Conservation (phyloP, 1,140 invertebrate species). For the Aphis craccivora region DNA sequence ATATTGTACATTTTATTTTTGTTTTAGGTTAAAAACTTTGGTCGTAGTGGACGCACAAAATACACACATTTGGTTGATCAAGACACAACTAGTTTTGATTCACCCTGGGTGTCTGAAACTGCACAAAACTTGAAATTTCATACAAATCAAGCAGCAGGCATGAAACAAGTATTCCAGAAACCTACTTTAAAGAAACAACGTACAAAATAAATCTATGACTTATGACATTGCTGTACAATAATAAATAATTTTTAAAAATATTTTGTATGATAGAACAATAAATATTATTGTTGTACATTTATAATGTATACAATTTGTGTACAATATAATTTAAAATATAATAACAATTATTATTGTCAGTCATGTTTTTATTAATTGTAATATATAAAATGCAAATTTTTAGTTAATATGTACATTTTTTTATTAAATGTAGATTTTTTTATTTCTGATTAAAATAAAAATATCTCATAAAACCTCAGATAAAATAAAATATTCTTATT, state of each 20-base stretch:
- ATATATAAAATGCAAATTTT: too few relatives aligned
- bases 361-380: background rate
- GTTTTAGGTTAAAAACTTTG: constrained; percentile 95
- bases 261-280: too few relatives aligned
- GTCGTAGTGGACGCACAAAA: constrained; percentile 96
- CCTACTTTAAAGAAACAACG: constrained; percentile 74
- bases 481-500: too few relatives aligned
- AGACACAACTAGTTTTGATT: constrained; percentile 98
- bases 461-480: too few relatives aligned
- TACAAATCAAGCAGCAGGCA: constrained; percentile 90
- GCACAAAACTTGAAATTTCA: constrained; percentile 90
- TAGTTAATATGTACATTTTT: too few relatives aligned
- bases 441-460: background rate
- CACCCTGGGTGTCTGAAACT: constrained; percentile 93
- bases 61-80: constrained; percentile 99
- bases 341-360: background rate
- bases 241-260: too few relatives aligned
- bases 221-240: background rate
- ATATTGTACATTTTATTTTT: constrained; percentile 54
- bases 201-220: constrained; percentile 35
- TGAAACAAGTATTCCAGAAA: constrained; percentile 91
- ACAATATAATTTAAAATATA: too few relatives aligned
- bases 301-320: background rate
- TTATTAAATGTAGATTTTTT: background rate
- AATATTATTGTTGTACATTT: background rate